Base-by-base conservation (phyloP, 2,888 invertebrate species). In the Unio pictorum region DNA sequence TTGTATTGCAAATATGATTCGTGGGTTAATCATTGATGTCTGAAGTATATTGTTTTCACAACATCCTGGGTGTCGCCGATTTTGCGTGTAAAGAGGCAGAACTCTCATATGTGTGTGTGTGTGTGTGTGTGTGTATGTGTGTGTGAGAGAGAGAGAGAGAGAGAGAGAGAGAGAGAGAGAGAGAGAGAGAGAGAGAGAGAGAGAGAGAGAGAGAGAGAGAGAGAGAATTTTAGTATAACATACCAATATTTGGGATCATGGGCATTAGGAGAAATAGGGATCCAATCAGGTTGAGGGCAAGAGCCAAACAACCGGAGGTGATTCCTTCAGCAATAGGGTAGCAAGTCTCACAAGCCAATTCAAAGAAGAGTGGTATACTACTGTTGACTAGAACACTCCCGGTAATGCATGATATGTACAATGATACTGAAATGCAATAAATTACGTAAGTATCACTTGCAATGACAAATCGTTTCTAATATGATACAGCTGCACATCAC, bases 291-390 rank as follows among this genome's bases (percentile, higher is more conserved):
- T 82, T 84, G 59, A 77, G 72, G 11, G 72, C 67, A 58, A 78
- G 61, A 11, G 81, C 82, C 30, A 83, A 66, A 18, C 80, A 59
- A 4, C 81, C 79, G 55, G 76, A 77, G 1, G 85, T 79, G 7
- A 85, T 80, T 7, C 81, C 82, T 66, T 84, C 83, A 6, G 80
- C 78, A 18, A 82, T 76, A 11, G 86, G 84, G 64, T 79, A 84
- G 3, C 81, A 78, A 11, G 69, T 76, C 71, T 86, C 84, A 69
- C 84, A 84, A 0, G 81, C 73, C 63, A 84, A 67, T 71, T 86
- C 86, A 60, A 79, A 84, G 67, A 79, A 80, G 23, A 86, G 67
- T 0, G 86, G 84, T 28, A 74, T 73, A 7, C 76, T 74, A 15
- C 78, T 78, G 34, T 78, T 77, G 62, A 81, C 67, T 55, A 79